Evolutionary conservation across 1,140 invertebrate genomes (phyloP).

Genomic region (Vanessa tameamea): DNA sequence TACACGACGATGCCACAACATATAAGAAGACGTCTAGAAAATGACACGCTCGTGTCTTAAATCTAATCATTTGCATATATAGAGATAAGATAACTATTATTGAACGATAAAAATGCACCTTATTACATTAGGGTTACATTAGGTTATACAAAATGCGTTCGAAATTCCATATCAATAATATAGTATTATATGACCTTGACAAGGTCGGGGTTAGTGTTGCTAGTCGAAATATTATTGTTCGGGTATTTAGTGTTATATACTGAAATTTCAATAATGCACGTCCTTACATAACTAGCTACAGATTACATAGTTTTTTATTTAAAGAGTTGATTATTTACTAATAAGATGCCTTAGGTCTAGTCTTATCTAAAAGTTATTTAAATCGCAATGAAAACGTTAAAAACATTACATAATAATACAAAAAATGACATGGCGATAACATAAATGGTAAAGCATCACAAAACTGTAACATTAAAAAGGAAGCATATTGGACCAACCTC

Average conservation of each 20-base stretch:
- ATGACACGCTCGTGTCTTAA: slow-evolving; percentile 69
- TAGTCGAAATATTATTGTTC: background rate
- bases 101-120: slow-evolving; percentile 72
- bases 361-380: slow-evolving; percentile 69
- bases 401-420: slow-evolving; percentile 47
- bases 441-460: slow-evolving; percentile 69
- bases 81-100: slow-evolving; percentile 71
- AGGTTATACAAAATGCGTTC: slow-evolving; percentile 54
- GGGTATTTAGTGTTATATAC: slow-evolving; percentile 20
- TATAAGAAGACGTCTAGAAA: slow-evolving; percentile 73
- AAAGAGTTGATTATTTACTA: slow-evolving; percentile 72
- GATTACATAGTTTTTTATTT: slow-evolving; percentile 69
- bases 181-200: slow-evolving; percentile 30
- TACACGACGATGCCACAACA: slow-evolving; percentile 69
- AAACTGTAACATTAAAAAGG: slow-evolving; percentile 73
- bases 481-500: slow-evolving; percentile 62
- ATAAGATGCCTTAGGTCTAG: slow-evolving; percentile 68
- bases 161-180: slow-evolving; percentile 57
- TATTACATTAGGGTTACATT: slow-evolving; percentile 67
- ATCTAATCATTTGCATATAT: slow-evolving; percentile 64
- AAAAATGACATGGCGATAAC: slow-evolving; percentile 63
- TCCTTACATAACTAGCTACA: slow-evolving; percentile 67
- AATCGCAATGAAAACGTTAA: slow-evolving; percentile 65
- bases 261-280: slow-evolving; percentile 36
- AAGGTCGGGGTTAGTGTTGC: background rate